These are phyloP conservation scores for Solenodon paradoxus DNA, from an alignment of 2,113 vertebrate genomes.

Conservation along the genomic window DNA sequence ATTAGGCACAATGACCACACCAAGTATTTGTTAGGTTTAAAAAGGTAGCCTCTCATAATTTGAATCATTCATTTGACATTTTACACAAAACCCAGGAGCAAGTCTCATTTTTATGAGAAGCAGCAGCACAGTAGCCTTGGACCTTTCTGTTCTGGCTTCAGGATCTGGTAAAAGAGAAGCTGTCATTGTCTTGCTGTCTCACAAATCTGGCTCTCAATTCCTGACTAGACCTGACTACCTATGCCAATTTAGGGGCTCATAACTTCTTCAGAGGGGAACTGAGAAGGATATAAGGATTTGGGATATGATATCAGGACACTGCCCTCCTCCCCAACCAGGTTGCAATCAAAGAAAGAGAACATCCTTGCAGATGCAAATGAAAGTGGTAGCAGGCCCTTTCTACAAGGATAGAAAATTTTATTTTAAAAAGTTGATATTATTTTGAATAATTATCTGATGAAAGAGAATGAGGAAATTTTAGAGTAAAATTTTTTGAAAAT, in stretches of 20 bases:
- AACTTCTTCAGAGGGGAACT: neutral
- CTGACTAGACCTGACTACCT: neutral
- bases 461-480: neutral
- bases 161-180: neutral
- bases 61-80: constrained; percentile 47
- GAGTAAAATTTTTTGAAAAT: neutral
- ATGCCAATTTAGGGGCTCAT: neutral
- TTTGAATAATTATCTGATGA: neutral
- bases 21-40: constrained; percentile 39
- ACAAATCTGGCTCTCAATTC: neutral
- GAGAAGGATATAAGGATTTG: neutral
- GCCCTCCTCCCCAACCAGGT: too few species aligned
- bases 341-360: neutral
- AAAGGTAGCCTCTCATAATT: neutral
- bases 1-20: constrained; percentile 48
- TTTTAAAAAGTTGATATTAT: neutral
- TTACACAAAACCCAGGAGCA: constrained; percentile 3
- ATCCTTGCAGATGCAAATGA: neutral
- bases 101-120: neutral
- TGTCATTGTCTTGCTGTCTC: neutral
- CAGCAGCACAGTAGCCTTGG: neutral
- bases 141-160: neutral
- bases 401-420: neutral
- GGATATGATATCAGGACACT: neutral
- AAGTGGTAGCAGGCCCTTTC: accelerated